Conservation (phyloP, 2,113 vertebrate genomes). For the Rynchops niger region DNA sequence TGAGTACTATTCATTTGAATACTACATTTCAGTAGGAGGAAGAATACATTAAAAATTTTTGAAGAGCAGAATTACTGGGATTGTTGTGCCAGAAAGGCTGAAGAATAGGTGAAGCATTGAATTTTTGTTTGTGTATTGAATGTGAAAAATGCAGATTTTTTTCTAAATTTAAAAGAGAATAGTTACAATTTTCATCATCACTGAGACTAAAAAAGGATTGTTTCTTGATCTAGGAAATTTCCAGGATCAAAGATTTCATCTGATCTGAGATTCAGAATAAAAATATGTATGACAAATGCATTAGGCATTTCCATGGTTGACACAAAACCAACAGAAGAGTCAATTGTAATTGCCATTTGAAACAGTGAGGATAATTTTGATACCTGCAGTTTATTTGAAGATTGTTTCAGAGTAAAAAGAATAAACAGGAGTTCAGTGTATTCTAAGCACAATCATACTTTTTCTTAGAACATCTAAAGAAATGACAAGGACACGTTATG, state of each 20-base stretch:
- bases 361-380: background rate
- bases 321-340: background rate
- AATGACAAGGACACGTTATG: background rate
- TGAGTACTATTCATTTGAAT: background rate
- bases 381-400: background rate
- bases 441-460: background rate
- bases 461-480: background rate
- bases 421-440: background rate
- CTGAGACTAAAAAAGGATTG: background rate
- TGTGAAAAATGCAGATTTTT: background rate
- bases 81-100: background rate
- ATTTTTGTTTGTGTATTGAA: background rate
- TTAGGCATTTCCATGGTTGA: background rate
- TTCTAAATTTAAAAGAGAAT: background rate
- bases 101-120: background rate
- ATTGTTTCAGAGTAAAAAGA: background rate
- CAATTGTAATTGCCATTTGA: background rate
- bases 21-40: background rate
- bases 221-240: background rate
- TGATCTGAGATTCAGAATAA: background rate
- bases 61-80: background rate
- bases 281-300: background rate
- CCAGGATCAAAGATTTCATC: background rate
- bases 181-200: background rate
- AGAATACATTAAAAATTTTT: background rate